Evolutionary conservation across 2,797 vertebrate species (phyloP).

Genomic region (Dendrocincla fuliginosa): DNA sequence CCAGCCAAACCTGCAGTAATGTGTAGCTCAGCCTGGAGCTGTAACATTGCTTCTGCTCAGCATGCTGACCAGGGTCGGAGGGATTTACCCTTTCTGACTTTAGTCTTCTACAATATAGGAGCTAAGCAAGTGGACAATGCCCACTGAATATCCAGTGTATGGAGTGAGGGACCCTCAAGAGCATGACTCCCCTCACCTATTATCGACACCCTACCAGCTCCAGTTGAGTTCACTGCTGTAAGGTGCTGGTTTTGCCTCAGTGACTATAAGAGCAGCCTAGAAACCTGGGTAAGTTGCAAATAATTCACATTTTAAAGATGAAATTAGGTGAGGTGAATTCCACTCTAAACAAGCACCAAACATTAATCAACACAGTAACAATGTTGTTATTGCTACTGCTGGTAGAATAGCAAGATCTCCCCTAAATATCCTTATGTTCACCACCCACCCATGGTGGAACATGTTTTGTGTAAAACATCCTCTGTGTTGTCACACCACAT

Average conservation of each 20-base stretch:
- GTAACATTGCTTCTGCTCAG: neutral
- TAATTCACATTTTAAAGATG: neutral
- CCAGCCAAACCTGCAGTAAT: neutral
- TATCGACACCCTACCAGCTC: neutral
- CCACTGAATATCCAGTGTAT: neutral
- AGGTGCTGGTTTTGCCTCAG: neutral
- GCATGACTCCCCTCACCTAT: neutral
- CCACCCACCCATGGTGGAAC: neutral
- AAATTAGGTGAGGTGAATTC: neutral
- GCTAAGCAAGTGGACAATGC: neutral
- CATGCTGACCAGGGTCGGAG: neutral
- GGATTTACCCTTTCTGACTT: neutral
- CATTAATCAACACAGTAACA: neutral
- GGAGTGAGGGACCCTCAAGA: neutral
- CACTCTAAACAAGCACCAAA: neutral
- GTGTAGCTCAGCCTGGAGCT: neutral
- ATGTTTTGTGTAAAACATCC: neutral
- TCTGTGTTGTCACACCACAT: conserved; percentile 34
- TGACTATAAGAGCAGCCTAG: neutral
- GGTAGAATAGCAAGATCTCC: neutral
- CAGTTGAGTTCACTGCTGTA: neutral
- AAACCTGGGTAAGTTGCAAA: neutral
- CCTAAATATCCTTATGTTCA: neutral
- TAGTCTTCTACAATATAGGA: neutral
- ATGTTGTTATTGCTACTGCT: neutral